These are phyloP conservation scores for Drosophila elegans DNA, from an alignment of 1,140 invertebrate species.

Conservation along the genomic window DNA sequence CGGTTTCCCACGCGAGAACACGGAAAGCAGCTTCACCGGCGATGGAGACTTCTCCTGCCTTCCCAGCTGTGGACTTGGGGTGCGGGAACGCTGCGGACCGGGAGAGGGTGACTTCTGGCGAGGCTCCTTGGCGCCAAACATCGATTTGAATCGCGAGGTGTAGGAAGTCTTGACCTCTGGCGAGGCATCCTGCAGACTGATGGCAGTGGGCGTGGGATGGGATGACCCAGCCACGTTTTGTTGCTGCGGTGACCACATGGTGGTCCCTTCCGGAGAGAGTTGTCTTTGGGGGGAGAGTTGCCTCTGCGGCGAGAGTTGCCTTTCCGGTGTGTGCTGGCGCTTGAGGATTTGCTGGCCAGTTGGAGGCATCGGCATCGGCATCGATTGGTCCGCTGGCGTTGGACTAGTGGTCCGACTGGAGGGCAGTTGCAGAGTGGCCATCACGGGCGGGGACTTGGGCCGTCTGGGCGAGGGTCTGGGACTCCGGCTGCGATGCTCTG, in stretches of 20 bases:
- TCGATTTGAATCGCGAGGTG: constrained; percentile 70
- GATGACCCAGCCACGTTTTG: neutral
- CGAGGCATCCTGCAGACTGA: constrained; percentile 48
- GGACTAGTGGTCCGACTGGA: constrained; percentile 55
- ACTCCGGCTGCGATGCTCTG: constrained; percentile 69
- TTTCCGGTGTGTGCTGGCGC: constrained; percentile 72
- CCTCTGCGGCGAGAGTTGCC: constrained; percentile 57
- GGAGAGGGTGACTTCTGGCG: constrained; percentile 61
- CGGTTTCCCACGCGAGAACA: constrained; percentile 61
- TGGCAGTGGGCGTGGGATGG: constrained; percentile 15
- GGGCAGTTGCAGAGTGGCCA: constrained; percentile 60
- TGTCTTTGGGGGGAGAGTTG: constrained; percentile 53
- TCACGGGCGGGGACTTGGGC: constrained; percentile 60
- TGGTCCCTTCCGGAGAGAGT: constrained; percentile 54
- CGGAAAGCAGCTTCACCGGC: constrained; percentile 55
- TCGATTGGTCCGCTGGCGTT: constrained; percentile 3
- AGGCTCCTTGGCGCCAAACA: constrained; percentile 63
- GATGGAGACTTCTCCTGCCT: constrained; percentile 70
- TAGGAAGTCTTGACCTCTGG: constrained; percentile 69
- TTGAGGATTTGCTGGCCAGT: constrained; percentile 51
- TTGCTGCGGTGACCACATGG: constrained; percentile 41
- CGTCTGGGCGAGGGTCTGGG: constrained; percentile 62
- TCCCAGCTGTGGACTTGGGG: constrained; percentile 37
- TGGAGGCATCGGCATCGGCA: neutral
- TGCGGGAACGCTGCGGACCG: constrained; percentile 46